Conservation (phyloP, 1,140 invertebrate species). For the Sarcophaga peregrina region DNA sequence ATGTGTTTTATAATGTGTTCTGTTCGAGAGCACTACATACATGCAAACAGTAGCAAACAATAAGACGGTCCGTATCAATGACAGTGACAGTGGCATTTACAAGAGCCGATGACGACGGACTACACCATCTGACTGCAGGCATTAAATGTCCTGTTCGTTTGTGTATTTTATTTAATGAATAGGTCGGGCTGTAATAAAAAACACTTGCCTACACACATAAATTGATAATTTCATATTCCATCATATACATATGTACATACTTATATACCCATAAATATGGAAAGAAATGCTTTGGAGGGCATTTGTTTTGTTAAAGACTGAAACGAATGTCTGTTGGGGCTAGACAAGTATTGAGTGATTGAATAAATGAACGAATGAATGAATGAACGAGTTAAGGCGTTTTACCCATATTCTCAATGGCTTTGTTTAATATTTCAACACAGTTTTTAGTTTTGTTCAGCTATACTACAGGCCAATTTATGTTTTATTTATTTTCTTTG, state of each 20-base stretch:
- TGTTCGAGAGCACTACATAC: too few relatives aligned
- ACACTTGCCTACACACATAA: slow-evolving; percentile 4
- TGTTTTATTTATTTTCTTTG: background rate
- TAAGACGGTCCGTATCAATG: too few relatives aligned
- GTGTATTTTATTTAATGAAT: background rate
- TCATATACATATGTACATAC: background rate
- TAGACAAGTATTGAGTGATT: too few relatives aligned
- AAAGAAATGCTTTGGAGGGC: too few relatives aligned
- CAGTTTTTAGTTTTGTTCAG: background rate
- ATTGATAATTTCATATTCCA: background rate
- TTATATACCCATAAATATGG: background rate
- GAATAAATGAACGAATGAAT: too few relatives aligned
- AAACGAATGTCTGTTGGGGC: too few relatives aligned
- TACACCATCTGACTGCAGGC: background rate
- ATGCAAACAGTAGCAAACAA: too few relatives aligned
- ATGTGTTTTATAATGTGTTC: too few relatives aligned
- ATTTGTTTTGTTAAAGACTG: too few relatives aligned
- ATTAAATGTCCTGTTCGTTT: background rate
- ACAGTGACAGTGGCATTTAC: too few relatives aligned
- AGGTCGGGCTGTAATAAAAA: background rate
- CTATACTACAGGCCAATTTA: background rate
- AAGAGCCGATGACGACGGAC: too few relatives aligned
- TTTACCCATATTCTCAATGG: background rate
- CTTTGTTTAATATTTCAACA: background rate
- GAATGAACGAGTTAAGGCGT: too few relatives aligned